Base-by-base conservation (phyloP, 2,113 vertebrate species). In the Oxyura jamaicensis region DNA sequence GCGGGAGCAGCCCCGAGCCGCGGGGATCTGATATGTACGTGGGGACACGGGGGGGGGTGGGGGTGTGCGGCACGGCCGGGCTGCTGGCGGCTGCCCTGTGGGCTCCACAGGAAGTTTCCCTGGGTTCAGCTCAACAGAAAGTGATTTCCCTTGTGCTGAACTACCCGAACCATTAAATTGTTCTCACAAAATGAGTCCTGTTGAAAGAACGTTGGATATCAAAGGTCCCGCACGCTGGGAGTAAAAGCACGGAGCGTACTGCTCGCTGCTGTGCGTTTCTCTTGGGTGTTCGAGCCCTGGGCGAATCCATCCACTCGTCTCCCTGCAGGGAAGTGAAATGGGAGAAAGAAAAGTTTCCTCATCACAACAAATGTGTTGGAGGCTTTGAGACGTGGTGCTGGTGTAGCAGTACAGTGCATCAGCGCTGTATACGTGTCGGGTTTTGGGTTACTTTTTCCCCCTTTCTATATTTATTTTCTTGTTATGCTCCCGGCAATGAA, bases 11-110 rank as follows among this genome's bases (percentile, higher is more conserved):
- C 17, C 69, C 96, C 39, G 97, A 98, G 55, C 97, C 98, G 93
- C 76, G 97, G 29, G 97, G 98, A 81, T 90, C 98, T 5, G 98
- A 98, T 63, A 98, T 98, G 99, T 99, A 96, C 36, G 98, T 48
- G 46, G 46, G 46, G 46, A 46, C 18, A 8, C 18, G 8, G 44
- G 19, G 18, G 19, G 44, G 19, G 18, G 44, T 18, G 10, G 44
- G 44, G 42, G 42, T 4, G 41, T 10, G 41, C 42, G 44, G 44
- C 42, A 44, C 42, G 42, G 42, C 42, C 42, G 44, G 44, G 44
- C 44, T 46, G 44, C 44, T 20, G 44, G 44, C 20, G 46, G 46
- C 46, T 48, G 46, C 46, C 46, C 19, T 9, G 46, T 20, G 46
- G 10, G 46, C 20, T 48, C 5, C 46, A 22, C 46, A 9, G 18